Percentiles rank a stretch among this genome's conserved stretches.
Conservation (phyloP, 1,140 invertebrate species). For the Drosophila orosa region DNA sequence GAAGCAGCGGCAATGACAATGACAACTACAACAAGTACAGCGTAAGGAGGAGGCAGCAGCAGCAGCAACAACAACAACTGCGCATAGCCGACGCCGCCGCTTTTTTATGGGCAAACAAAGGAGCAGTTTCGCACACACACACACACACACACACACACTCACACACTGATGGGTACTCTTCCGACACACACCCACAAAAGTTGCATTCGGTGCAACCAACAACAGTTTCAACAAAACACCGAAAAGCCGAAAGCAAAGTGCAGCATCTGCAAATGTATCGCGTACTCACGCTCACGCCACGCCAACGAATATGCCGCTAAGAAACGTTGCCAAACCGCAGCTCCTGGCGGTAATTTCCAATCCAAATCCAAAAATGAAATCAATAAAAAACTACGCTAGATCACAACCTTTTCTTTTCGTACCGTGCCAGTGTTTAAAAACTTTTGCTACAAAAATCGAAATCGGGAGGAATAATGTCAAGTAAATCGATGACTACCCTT, state of each 20-base stretch:
- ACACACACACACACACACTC: constrained; percentile 41
- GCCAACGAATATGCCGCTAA: constrained; percentile 3
- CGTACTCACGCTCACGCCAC: constrained; percentile 17
- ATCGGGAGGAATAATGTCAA: constrained; percentile 1
- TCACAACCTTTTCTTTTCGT: constrained; percentile 20
- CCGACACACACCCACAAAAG: constrained; percentile 30
- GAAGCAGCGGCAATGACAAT: constrained; percentile 55
- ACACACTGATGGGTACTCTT: constrained; percentile 27
- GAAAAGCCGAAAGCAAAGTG: constrained; percentile 1
- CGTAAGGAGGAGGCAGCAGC: constrained; percentile 30
- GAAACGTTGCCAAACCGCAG: constrained; percentile 5
- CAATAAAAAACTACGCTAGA: constrained; percentile 15
- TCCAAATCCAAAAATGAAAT: constrained; percentile 14
- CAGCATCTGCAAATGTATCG: constrained; percentile 1
- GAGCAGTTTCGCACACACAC: constrained; percentile 65
- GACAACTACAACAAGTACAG: constrained; percentile 59
- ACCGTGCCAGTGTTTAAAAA: constrained; percentile 12
- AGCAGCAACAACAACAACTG: constrained; percentile 55
- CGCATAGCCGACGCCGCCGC: constrained; percentile 57
- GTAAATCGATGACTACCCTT: background rate
- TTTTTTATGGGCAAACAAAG: constrained; percentile 74
- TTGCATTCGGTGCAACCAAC: constrained; percentile 37
- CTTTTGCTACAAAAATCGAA: background rate
- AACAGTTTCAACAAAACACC: constrained; percentile 5
- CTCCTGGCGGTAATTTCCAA: constrained; percentile 3